Evolutionary conservation across 2,888 invertebrate species (phyloP).

Genomic region (Cistogaster globosa): DNA sequence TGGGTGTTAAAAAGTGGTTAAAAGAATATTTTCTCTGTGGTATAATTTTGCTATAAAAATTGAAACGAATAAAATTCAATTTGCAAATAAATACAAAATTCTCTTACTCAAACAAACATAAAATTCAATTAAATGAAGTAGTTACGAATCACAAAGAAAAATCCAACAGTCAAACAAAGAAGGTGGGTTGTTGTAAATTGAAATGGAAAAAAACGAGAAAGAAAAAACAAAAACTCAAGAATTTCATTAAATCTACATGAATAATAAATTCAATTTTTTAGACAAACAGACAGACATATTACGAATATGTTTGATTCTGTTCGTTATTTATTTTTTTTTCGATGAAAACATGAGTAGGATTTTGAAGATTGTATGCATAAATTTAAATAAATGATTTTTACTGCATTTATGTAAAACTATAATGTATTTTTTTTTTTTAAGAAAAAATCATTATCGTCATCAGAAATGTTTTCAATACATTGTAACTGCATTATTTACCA

Average conservation of each 20-base stretch:
- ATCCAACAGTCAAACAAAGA: slow-evolving; percentile 6
- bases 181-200: slow-evolving; percentile 54
- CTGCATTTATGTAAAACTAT: slow-evolving; percentile 42
- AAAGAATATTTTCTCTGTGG: slow-evolving; percentile 44
- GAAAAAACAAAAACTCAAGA: slow-evolving; percentile 42
- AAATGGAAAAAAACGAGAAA: slow-evolving; percentile 8
- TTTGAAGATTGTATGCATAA: slow-evolving; percentile 57
- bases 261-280: slow-evolving; percentile 64
- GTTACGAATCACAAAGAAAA: slow-evolving; percentile 25
- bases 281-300: slow-evolving; percentile 48
- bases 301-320: slow-evolving; percentile 34
- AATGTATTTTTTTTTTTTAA: slow-evolving; percentile 2
- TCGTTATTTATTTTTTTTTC: neutral
- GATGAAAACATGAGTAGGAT: slow-evolving; percentile 57
- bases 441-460: slow-evolving; percentile 42
- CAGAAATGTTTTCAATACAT: slow-evolving; percentile 43
- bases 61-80: slow-evolving; percentile 70
- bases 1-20: slow-evolving; percentile 70
- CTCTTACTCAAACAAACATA: slow-evolving; percentile 38
- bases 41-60: slow-evolving; percentile 69
- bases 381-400: slow-evolving; percentile 64
- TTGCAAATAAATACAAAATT: slow-evolving; percentile 62
- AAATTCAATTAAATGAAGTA: slow-evolving; percentile 70
- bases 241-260: slow-evolving; percentile 65
- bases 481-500: slow-evolving; percentile 67